These are phyloP conservation scores for Spisula solida DNA, from an alignment of 2,888 invertebrate species.

Conservation along the genomic window DNA sequence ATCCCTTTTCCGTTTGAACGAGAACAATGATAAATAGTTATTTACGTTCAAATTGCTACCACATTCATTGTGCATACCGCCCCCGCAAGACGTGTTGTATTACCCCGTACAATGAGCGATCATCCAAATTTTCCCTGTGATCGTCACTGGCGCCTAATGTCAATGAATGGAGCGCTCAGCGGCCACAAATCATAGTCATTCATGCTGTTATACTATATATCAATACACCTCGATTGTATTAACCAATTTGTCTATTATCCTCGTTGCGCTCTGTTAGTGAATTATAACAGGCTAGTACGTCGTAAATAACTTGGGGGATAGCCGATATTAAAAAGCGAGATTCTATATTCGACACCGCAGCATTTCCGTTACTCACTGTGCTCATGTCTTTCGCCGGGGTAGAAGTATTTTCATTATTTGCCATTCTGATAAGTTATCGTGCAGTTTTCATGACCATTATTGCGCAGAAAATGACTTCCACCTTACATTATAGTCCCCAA, in stretches of 20 bases:
- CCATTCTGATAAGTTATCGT: background rate
- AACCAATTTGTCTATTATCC: background rate
- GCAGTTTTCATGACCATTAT: background rate
- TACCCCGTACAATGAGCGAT: background rate
- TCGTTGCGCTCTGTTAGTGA: background rate
- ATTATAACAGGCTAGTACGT: background rate
- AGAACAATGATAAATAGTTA: too few relatives aligned
- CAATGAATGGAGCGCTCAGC: background rate
- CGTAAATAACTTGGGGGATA: background rate
- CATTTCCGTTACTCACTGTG: background rate
- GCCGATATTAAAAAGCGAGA: background rate
- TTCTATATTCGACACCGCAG: background rate
- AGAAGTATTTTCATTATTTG: background rate
- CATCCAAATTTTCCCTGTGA: background rate
- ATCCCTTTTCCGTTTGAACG: background rate
- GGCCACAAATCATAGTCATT: background rate
- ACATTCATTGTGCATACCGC: background rate
- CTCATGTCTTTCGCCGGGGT: background rate
- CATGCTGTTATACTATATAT: background rate
- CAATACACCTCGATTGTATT: background rate
- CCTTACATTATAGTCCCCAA: background rate
- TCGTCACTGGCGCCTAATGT: background rate
- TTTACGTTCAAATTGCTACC: background rate
- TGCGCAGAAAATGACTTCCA: background rate
- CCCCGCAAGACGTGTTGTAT: conserved; percentile 5